Conservation (phyloP, 2,888 invertebrate genomes). For the Noctua janthina region DNA sequence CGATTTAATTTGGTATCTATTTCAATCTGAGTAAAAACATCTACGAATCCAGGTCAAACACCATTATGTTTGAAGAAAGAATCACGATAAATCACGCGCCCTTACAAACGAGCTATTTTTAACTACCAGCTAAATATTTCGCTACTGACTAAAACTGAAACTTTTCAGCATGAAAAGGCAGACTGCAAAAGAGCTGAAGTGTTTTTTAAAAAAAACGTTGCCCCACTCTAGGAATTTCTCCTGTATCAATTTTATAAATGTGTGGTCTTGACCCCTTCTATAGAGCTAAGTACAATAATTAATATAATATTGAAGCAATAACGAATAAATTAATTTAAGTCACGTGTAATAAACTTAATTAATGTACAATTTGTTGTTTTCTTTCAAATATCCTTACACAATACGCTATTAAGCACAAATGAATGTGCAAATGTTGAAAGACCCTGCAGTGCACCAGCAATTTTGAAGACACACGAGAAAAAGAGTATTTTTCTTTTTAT, state of each 20-base stretch:
- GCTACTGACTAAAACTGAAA: background rate
- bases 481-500: background rate
- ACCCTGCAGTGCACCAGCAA: background rate
- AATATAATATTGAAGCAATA: constrained; percentile 77
- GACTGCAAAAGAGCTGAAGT: background rate
- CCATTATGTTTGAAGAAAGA: background rate
- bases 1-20: background rate
- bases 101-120: no score
- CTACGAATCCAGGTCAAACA: background rate
- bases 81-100: background rate
- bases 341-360: constrained; percentile 81
- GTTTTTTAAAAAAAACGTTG: no score
- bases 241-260: constrained; percentile 20
- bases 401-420: background rate
- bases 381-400: constrained; percentile 63
- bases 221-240: background rate
- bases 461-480: background rate
- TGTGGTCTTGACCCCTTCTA: constrained; percentile 52
- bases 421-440: background rate
- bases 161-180: background rate
- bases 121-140: background rate
- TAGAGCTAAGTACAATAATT: constrained; percentile 87
- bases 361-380: constrained; percentile 74
- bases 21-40: background rate
- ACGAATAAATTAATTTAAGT: constrained; percentile 72